Evolutionary conservation across 1,140 invertebrate genomes (phyloP), one percentile per base, ranked within the genome.

Genomic region (Penaeus indicus): DNA sequence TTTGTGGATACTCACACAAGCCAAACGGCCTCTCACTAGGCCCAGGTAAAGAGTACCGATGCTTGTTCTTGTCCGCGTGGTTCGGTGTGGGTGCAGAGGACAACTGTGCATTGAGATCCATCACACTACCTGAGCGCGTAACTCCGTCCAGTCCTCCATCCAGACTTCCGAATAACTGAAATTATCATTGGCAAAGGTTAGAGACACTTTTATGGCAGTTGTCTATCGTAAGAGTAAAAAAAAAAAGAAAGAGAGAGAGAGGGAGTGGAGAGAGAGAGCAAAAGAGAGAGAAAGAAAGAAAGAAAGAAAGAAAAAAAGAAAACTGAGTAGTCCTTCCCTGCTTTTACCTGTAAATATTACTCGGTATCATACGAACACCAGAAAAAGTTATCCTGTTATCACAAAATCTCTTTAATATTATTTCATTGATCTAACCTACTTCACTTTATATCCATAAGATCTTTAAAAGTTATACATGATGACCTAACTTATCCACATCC

Each of bases 111-210:
- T 95, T 96, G 3, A 97, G 93, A 93, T 97, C 96, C 47, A 95
- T 95, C 84, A 97, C 96, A 93, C 96, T 97, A 92, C 97, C 96
- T 64, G 96, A 97, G 25, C 96, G 95, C 21, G 89, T 88, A 27
- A 94, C 92, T 16, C 95, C 95, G 93, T 97, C 96, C 93, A 96
- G 83, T 10, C 86, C 90, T 42, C 69, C 89, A 47, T 90, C 90
- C 47, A 89, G 54, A 78, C 90, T 90, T 16, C 90, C 89, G 82
- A 90, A 91, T 72, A 90, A 69, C 90, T 90, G 90, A 88, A 88
- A 62, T 75, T 95, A 75, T 95, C 96, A 13, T 95, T 94, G 92
- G 96, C 96, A 92, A 96, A 94, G 91, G 95, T 94, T 96, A 97
- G 96, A 69, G 96, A 94, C 96, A 97, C 92, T 85, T 93, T 93